phyloP scores from a whole-genome alignment of 2,113 vertebrate genomes.

The Tetrax tetrax region DNA sequence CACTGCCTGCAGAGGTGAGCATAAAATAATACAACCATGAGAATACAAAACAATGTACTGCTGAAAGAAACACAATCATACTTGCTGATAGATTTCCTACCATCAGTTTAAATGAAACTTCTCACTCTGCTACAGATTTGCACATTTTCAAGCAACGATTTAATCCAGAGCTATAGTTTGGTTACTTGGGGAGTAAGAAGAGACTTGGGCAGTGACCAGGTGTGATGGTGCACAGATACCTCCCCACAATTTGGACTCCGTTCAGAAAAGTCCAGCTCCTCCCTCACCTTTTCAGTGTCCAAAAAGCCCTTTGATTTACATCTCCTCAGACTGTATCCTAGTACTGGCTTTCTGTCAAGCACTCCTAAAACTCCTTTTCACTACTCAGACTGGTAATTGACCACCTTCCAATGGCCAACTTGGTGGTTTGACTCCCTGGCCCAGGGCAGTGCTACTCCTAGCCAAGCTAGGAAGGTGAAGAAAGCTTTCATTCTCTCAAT shows the following conservation, averaged over 20 bases:
- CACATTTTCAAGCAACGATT: not conserved
- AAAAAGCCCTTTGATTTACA: not conserved
- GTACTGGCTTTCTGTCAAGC: not conserved
- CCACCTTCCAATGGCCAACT: not conserved
- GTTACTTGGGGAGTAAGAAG: not conserved
- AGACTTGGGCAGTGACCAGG: not conserved
- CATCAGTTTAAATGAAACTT: not conserved
- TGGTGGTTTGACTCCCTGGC: not conserved
- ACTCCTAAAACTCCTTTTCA: not conserved
- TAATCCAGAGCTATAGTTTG: not conserved
- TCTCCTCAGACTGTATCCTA: not conserved
- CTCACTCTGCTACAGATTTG: not conserved
- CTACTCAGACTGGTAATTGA: not conserved
- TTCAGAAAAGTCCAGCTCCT: not conserved
- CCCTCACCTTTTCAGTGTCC: not conserved
- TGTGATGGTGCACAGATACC: not conserved
- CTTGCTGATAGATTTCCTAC: not conserved
- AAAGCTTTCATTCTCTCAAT: not conserved
- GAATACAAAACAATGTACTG: not conserved
- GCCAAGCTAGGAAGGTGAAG: not conserved
- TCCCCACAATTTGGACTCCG: not conserved
- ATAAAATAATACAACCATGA: not conserved
- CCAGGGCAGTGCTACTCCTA: not conserved
- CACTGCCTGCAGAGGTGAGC: slow-evolving; percentile 60
- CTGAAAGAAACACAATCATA: not conserved